Base-by-base conservation (phyloP, 2,797 vertebrate species). In the Myripristis murdjan region DNA sequence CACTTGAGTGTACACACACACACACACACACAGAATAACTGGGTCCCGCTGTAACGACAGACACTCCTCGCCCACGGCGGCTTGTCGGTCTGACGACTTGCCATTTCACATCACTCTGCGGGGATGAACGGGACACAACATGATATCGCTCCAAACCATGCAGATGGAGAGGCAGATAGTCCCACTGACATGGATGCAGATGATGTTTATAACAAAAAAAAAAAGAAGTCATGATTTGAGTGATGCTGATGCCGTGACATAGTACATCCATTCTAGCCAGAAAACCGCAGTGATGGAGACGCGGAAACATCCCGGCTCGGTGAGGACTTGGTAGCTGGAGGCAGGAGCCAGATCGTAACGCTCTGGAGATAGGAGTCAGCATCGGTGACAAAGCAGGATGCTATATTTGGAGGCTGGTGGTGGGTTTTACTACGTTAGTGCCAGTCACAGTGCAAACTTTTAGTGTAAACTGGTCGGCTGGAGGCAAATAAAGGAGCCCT, bases 61-160 rank as follows among this genome's bases (percentile, higher is more conserved):
- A 77, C 79, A 86, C 70, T 80, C 70, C 43, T 83, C 61, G 85
- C 89, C 90, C 64, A 69, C 81, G 86, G 90, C 84, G 14, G 62
- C 68, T 75, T 87, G 81, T 78, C 72, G 54, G 41, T 78, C 85
- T 86, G 86, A 87, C 79, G 60, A 86, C 84, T 87, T 90, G 89
- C 88, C 89, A 91, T 89, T 86, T 88, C 83, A 69, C 83, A 92
- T 92, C 87, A 90, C 74, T 90, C 86, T 20, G 60, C 24, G 1
- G 71, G 75, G 78, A 81, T 78, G 84, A 88, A 76, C 59, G 84
- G 77, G 83, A 79, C 79, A 81, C 78, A 88, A 89, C 87, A 89
- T 57, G 28, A 82, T 73, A 90, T 82, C 3, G 90, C 88, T 89
- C 79, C 77, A 71, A 89, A 89, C 82, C 87, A 87, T 82, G 52